Conservation (phyloP, 1,140 invertebrate genomes). For the Pseudomyrmex concolor region DNA sequence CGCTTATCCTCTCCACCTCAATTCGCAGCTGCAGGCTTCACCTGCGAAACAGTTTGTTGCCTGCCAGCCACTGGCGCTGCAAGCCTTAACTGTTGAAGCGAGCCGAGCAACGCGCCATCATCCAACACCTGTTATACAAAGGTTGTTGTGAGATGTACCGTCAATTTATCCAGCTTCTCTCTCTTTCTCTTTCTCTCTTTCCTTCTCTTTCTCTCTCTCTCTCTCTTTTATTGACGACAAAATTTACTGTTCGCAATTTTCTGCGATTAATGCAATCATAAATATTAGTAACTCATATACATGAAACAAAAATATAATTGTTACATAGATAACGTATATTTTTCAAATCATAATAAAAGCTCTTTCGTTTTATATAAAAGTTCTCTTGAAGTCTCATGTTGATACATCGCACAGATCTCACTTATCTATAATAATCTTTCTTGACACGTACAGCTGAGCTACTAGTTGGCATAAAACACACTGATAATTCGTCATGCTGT, state of each 20-base stretch:
- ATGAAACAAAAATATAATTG: not conserved
- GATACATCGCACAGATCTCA: too few species aligned
- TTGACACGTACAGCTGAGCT: not conserved
- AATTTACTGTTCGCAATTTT: conserved; percentile 21
- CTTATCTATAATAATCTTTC: not conserved
- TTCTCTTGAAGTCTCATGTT: too few species aligned
- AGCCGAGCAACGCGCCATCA: conserved; percentile 61
- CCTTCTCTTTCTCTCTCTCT: too few species aligned
- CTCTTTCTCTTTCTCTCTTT: too few species aligned
- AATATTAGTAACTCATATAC: conserved; percentile 14
- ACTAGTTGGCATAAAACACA: not conserved
- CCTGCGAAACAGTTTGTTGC: conserved; percentile 73
- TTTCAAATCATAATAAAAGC: too few species aligned
- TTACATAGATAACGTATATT: too few species aligned
- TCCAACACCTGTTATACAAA: conserved; percentile 74
- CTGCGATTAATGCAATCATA: conserved; percentile 22
- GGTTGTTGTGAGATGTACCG: conserved; percentile 52
- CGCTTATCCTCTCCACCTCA: conserved; percentile 27
- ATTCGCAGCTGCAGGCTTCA: conserved; percentile 71
- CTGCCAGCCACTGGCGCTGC: conserved; percentile 62
- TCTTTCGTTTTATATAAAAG: too few species aligned
- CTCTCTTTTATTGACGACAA: conserved; percentile 37
- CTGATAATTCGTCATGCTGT: not conserved
- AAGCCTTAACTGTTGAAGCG: conserved; percentile 70
- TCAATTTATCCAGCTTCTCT: not conserved